Percentiles rank a stretch among this genome's conserved stretches.
Conservation (phyloP, 2,113 vertebrate species). For the Spheniscus mendiculus region DNA sequence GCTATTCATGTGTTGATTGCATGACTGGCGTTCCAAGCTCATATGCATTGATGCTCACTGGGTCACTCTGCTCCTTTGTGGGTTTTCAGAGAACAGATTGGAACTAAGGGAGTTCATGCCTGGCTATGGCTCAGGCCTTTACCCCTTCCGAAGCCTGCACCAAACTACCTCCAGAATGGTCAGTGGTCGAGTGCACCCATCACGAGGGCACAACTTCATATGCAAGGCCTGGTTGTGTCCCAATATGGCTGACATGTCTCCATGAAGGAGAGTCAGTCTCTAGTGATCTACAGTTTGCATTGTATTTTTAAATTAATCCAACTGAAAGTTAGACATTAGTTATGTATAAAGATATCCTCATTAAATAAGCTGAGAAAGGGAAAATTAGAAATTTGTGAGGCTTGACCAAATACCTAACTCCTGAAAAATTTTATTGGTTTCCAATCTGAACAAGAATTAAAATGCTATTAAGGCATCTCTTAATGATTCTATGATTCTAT, state of each 20-base stretch:
- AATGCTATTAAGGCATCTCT: neutral
- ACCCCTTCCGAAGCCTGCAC: too few relatives aligned
- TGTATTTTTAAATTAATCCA: neutral
- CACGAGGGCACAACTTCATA: neutral
- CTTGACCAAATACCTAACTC: neutral
- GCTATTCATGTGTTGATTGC: too few relatives aligned
- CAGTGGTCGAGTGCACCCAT: too few relatives aligned
- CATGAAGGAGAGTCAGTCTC: neutral
- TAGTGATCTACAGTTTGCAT: neutral
- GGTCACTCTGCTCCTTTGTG: too few relatives aligned
- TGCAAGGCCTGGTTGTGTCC: neutral
- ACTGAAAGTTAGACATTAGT: neutral
- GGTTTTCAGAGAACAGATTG: too few relatives aligned
- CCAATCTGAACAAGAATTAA: neutral
- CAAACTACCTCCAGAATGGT: too few relatives aligned
- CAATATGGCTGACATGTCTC: fast-evolving
- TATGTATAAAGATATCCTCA: neutral
- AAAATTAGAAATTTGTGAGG: conserved; percentile 3
- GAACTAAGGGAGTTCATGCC: too few relatives aligned
- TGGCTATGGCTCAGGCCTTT: too few relatives aligned
- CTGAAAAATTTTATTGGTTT: neutral
- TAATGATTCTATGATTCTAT: too few relatives aligned
- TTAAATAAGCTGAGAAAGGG: neutral
- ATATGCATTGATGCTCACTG: too few relatives aligned
- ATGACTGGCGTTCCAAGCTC: too few relatives aligned